These are phyloP conservation scores for Acanthoscelides obtectus DNA, from an alignment of 2,888 invertebrate species.

Conservation along the genomic window DNA sequence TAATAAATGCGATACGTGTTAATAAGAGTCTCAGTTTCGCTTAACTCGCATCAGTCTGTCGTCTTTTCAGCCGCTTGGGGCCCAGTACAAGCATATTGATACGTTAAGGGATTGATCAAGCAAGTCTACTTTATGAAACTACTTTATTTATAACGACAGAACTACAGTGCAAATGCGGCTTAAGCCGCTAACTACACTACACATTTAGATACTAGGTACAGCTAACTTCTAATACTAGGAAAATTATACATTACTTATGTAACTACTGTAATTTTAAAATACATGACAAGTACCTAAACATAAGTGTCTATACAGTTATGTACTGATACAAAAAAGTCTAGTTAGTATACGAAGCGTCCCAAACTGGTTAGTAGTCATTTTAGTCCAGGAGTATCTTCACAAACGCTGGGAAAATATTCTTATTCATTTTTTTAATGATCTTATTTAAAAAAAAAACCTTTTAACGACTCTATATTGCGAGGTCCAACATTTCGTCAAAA, in stretches of 20 bases:
- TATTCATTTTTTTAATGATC: too few species aligned
- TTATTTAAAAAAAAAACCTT: too few species aligned
- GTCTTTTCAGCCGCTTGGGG: neutral
- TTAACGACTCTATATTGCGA: too few species aligned
- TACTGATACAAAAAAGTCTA: conserved; percentile 6
- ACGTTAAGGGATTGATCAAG: conserved; percentile 41
- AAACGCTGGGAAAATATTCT: too few species aligned
- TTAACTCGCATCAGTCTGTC: conserved; percentile 27
- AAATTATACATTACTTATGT: conserved; percentile 44
- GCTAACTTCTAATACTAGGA: conserved; percentile 40
- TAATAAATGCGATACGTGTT: conserved; percentile 4
- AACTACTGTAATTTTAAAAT: conserved; percentile 46
- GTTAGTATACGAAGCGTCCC: neutral
- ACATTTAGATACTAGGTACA: conserved; percentile 48
- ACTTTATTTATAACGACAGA: conserved; percentile 54
- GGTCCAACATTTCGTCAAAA: too few species aligned
- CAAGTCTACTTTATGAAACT: conserved; percentile 52
- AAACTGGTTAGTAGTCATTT: neutral
- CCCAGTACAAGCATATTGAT: neutral
- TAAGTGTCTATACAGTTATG: conserved; percentile 38
- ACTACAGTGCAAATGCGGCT: conserved; percentile 50
- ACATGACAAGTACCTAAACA: conserved; percentile 45
- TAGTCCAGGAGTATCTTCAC: too few species aligned
- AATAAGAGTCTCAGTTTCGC: conserved; percentile 30
- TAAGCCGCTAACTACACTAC: conserved; percentile 45